Evolutionary conservation across 1,140 invertebrate species (phyloP).

Genomic region (Panagrolaimus sp.): DNA sequence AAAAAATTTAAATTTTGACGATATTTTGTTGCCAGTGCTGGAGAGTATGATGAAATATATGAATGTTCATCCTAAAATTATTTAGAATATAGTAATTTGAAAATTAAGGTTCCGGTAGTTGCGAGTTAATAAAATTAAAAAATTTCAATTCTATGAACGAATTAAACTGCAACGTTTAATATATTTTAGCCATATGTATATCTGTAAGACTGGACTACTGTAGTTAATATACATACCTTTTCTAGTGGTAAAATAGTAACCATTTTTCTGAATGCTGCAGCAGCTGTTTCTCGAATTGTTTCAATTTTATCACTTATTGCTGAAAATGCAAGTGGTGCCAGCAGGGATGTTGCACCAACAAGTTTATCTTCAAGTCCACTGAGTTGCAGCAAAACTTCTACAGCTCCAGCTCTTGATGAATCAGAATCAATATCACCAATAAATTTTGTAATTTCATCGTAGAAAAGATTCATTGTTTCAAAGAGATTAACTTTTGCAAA

Average conservation of each 20-base stretch:
- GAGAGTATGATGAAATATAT: neutral
- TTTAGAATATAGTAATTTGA: too few species aligned
- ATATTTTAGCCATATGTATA: too few species aligned
- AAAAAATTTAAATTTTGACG: slow-evolving; percentile 37
- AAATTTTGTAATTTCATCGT: neutral
- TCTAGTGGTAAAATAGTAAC: slow-evolving; percentile 47
- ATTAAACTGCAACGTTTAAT: too few species aligned
- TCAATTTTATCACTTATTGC: slow-evolving; percentile 36
- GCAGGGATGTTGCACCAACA: slow-evolving; percentile 29
- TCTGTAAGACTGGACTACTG: too few species aligned
- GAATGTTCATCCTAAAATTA: neutral
- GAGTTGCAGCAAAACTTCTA: slow-evolving; percentile 33
- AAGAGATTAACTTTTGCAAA: slow-evolving; percentile 34
- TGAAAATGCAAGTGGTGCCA: slow-evolving; percentile 46
- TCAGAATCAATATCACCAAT: slow-evolving; percentile 22
- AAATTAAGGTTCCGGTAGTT: too few species aligned
- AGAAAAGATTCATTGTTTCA: slow-evolving; percentile 34
- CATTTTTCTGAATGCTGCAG: slow-evolving; percentile 46
- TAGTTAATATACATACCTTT: slow-evolving; percentile 10
- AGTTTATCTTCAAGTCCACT: slow-evolving; percentile 9
- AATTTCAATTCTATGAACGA: too few species aligned
- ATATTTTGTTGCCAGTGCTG: neutral
- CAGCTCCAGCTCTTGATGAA: slow-evolving; percentile 29
- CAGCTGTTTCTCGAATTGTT: slow-evolving; percentile 39
- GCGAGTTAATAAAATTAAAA: too few species aligned